Conservation (phyloP, 1,140 invertebrate genomes). For the Drosophila sp. region DNA sequence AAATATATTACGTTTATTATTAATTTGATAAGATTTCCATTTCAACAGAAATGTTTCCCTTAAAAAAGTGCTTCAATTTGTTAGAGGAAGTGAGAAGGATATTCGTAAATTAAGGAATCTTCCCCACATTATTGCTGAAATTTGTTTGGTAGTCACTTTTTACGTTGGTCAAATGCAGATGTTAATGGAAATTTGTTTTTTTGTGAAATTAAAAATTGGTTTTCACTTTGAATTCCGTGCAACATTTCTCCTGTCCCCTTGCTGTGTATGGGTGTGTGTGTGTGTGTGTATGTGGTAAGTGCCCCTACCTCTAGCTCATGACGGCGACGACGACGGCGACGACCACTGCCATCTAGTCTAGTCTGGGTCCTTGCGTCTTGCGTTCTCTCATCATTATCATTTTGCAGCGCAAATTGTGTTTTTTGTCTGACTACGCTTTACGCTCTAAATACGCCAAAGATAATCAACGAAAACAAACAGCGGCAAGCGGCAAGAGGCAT, state of each 20-base stretch:
- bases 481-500: conserved; percentile 23
- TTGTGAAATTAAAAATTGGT: conserved; percentile 47
- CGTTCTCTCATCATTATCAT: conserved; percentile 37
- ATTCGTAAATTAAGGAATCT: too few relatives aligned
- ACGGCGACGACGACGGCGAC: conserved; percentile 1
- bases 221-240: conserved; percentile 53
- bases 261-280: neutral
- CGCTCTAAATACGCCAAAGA: conserved; percentile 83
- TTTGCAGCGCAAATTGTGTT: conserved; percentile 31
- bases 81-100: too few relatives aligned
- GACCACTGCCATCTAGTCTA: conserved; percentile 19
- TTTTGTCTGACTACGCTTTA: conserved; percentile 82
- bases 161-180: too few relatives aligned
- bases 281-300: neutral
- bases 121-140: too few relatives aligned
- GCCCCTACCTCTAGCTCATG: conserved; percentile 23
- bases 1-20: too few relatives aligned
- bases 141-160: too few relatives aligned
- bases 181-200: conserved; percentile 44
- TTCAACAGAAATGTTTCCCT: too few relatives aligned
- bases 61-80: too few relatives aligned
- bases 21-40: too few relatives aligned
- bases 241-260: conserved; percentile 40
- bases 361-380: conserved; percentile 36
- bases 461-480: conserved; percentile 82